Percentiles rank a stretch among this genome's conserved stretches.
Conservation (phyloP, 2,113 vertebrate genomes). For the Aptenodytes forsteri region DNA sequence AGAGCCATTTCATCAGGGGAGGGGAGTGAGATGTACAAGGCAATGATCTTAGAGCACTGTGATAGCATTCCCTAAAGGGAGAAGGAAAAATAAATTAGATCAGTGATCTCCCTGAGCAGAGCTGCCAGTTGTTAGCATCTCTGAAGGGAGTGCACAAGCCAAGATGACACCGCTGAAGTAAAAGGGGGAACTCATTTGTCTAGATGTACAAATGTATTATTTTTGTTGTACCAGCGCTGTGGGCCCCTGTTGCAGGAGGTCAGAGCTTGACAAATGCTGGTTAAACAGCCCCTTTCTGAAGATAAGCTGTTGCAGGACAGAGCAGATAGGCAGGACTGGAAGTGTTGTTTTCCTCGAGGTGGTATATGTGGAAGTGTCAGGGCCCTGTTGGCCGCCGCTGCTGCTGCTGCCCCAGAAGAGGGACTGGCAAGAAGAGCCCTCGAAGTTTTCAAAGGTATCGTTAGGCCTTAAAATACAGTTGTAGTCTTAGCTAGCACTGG, state of each 20-base stretch:
- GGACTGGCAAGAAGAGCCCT: not conserved
- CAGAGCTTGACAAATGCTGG: not conserved
- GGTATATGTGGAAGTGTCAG: not conserved
- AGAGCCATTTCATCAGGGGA: constrained; percentile 41
- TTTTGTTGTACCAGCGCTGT: not conserved
- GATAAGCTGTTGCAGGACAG: not conserved
- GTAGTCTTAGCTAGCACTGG: not conserved
- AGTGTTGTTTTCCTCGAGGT: not conserved
- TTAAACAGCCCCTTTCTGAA: not conserved
- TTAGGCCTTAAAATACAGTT: not conserved
- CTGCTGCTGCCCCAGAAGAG: not conserved
- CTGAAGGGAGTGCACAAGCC: not conserved
- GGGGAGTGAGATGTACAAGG: constrained; percentile 29
- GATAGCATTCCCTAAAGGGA: constrained; percentile 56
- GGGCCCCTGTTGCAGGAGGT: not conserved
- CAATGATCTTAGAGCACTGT: constrained; percentile 53
- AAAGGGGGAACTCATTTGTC: constrained; percentile 8
- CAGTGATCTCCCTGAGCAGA: constrained; percentile 45
- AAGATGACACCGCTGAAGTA: not conserved
- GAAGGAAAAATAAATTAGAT: constrained; percentile 64
- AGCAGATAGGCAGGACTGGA: not conserved
- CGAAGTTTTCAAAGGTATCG: not conserved
- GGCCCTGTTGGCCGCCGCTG: not conserved
- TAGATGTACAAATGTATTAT: constrained; percentile 15
- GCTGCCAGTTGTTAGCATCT: constrained; percentile 53